Conservation (phyloP, 2,113 vertebrate species). For the Cettia cetti region DNA sequence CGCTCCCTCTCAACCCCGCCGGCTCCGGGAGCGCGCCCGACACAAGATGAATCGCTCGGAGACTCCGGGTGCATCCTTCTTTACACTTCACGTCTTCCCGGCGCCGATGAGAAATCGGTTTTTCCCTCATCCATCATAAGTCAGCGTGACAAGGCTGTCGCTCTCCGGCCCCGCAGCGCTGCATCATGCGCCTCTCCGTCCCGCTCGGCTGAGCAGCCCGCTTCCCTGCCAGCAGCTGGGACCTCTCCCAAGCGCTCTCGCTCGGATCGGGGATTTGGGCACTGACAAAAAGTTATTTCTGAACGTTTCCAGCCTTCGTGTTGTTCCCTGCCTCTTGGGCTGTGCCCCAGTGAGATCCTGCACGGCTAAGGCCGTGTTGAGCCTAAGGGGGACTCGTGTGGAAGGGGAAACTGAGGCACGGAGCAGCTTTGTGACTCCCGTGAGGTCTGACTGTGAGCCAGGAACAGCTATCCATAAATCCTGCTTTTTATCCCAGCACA, state of each 20-base stretch:
- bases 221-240: constrained; percentile 15
- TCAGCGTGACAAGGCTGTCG: constrained; percentile 69
- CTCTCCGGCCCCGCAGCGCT: background rate
- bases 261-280: background rate
- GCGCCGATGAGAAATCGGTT: constrained; percentile 69
- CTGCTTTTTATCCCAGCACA: background rate
- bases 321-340: background rate
- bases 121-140: constrained; percentile 75
- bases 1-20: background rate
- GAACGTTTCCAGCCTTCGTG: background rate
- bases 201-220: background rate
- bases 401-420: background rate
- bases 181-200: constrained; percentile 9
- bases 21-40: constrained; percentile 14
- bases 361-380: rapidly evolving
- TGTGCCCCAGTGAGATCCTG: background rate
- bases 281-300: background rate
- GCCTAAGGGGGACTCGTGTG: background rate
- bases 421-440: rapidly evolving
- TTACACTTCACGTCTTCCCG: constrained; percentile 68
- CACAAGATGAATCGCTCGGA: constrained; percentile 65
- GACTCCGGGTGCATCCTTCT: constrained; percentile 66
- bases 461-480: background rate
- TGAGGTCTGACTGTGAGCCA: background rate
- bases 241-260: constrained; percentile 12